Conservation (phyloP, 35 echinoderm and acorn worm species). For the Apostichopus japonicus region DNA sequence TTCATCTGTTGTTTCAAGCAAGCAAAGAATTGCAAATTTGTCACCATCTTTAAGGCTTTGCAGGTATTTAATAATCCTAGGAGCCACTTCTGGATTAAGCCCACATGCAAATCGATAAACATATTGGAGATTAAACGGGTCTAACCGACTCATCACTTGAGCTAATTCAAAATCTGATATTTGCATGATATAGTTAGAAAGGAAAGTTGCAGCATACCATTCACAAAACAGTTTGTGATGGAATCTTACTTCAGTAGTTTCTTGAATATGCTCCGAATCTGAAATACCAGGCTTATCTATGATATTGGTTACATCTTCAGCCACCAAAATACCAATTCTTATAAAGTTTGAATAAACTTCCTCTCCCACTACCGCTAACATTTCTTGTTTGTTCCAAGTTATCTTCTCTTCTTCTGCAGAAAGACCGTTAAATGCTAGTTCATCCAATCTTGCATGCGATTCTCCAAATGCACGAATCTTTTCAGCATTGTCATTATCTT, state of each 20-base stretch:
- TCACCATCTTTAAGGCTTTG: neutral
- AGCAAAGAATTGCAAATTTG: neutral
- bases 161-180: neutral
- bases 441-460: neutral
- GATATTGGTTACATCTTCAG: neutral
- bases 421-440: neutral
- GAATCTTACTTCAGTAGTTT: neutral
- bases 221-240: constrained; percentile 25
- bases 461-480: neutral
- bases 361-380: neutral
- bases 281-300: neutral
- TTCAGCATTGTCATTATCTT: neutral
- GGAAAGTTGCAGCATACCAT: constrained; percentile 9
- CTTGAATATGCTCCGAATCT: neutral
- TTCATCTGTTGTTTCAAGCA: neutral
- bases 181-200: neutral
- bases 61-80: neutral
- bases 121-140: constrained; percentile 19
- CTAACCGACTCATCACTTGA: neutral
- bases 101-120: constrained; percentile 15
- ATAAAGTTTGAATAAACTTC: neutral
- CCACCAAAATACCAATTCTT: constrained; percentile 1
- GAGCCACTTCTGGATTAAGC: neutral
- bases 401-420: neutral
- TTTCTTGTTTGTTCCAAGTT: neutral